Evolutionary conservation across 1,140 invertebrate genomes (phyloP).

Genomic region (Drosophila funebris): DNA sequence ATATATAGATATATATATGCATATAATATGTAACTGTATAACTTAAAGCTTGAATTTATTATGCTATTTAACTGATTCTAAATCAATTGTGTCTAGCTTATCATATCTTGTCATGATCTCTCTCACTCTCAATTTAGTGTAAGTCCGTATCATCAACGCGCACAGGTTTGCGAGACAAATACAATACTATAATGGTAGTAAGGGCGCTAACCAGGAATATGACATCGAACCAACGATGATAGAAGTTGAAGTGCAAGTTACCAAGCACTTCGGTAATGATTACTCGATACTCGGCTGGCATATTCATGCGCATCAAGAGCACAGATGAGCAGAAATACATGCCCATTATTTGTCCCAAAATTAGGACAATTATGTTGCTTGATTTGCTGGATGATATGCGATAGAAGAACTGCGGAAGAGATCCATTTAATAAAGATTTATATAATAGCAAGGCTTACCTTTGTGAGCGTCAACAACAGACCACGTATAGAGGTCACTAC

Average conservation of each 20-base stretch:
- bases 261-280: conserved; percentile 99
- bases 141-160: conserved; percentile 69
- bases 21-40: conserved; percentile 36
- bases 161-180: conserved; percentile 84
- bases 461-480: conserved; percentile 97
- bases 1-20: no score
- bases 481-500: conserved; percentile 99
- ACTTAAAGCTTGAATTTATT: conserved; percentile 63
- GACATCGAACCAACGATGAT: conserved; percentile 99
- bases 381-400: conserved; percentile 99
- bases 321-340: conserved; percentile 99
- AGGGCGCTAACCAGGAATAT: conserved; percentile 99
- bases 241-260: conserved; percentile 99
- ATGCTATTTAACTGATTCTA: conserved; percentile 45
- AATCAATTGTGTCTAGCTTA: conserved; percentile 56
- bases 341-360: conserved; percentile 99
- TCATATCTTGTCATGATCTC: conserved; percentile 18
- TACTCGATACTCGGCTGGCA: conserved; percentile 98
- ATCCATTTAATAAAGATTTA: background rate
- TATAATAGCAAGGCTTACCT: conserved; percentile 85
- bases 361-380: conserved; percentile 98
- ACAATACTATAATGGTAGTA: conserved; percentile 97
- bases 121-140: conserved; percentile 36
- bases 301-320: conserved; percentile 99
- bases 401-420: conserved; percentile 96